These are phyloP conservation scores for Hyla sarda DNA, from an alignment of 2,113 vertebrate genomes.

Conservation along the genomic window DNA sequence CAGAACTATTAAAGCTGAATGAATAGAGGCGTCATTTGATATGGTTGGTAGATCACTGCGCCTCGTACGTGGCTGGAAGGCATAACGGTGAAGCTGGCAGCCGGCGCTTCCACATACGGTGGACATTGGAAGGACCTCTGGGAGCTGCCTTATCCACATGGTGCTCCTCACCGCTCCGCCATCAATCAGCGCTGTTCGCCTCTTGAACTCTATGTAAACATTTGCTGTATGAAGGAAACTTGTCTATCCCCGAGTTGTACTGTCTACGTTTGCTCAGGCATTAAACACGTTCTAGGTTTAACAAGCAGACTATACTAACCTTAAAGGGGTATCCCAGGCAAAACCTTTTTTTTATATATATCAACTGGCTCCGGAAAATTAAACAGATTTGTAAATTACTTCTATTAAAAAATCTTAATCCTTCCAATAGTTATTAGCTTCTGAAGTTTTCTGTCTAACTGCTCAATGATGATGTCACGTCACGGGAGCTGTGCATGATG, in stretches of 20 bases:
- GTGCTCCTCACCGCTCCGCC: constrained; percentile 18
- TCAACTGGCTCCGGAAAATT: too few species aligned
- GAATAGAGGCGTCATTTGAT: not conserved
- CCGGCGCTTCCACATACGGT: not conserved
- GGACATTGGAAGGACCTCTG: constrained; percentile 33
- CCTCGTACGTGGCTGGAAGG: not conserved
- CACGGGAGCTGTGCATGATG: too few species aligned
- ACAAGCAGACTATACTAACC: too few species aligned
- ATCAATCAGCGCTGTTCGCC: not conserved
- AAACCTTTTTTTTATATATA: too few species aligned
- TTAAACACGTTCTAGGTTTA: not conserved
- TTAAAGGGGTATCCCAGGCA: too few species aligned
- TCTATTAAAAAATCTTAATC: too few species aligned
- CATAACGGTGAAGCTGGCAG: too few species aligned
- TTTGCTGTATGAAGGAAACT: not conserved
- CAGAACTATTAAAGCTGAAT: not conserved
- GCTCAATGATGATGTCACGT: too few species aligned
- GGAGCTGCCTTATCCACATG: constrained; percentile 38
- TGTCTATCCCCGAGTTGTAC: not conserved
- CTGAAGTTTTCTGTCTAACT: too few species aligned
- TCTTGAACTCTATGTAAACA: constrained; percentile 21
- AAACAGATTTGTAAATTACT: too few species aligned
- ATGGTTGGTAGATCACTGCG: not conserved
- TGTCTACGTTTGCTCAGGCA: constrained; percentile 7
- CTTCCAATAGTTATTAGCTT: too few species aligned